A percentile compares a stretch with the other conserved stretches of the same genome.
Evolutionary conservation across 2,888 invertebrate genomes (phyloP).

Genomic region (Drosophila anomalata): DNA sequence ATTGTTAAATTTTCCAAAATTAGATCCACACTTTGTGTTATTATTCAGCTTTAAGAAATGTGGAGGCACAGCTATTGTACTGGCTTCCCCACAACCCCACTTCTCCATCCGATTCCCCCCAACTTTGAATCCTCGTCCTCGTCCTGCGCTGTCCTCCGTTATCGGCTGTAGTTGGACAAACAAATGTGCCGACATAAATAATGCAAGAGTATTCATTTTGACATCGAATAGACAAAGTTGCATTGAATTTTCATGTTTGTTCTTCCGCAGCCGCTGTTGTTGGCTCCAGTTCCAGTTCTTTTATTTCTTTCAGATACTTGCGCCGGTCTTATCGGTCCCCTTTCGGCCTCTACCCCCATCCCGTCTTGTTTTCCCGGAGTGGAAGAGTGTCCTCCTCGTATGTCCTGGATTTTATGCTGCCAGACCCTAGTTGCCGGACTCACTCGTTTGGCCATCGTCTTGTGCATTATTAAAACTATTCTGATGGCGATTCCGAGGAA

Average conservation of each 20-base stretch:
- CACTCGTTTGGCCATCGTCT: constrained; percentile 67
- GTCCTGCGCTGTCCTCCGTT: constrained; percentile 52
- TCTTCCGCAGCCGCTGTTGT: constrained; percentile 20
- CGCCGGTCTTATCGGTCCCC: constrained; percentile 58
- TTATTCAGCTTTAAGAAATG: background rate
- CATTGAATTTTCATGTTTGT: constrained; percentile 58
- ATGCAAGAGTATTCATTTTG: constrained; percentile 80
- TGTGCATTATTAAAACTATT: constrained; percentile 79
- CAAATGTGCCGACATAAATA: constrained; percentile 75
- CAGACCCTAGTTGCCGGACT: constrained; percentile 43
- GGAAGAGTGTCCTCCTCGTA: constrained; percentile 63
- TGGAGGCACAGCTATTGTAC: background rate
- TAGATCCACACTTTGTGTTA: background rate
- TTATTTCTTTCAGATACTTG: constrained; percentile 48
- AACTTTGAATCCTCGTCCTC: background rate
- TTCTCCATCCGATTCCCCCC: background rate
- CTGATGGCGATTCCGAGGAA: constrained; percentile 69
- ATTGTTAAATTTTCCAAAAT: too few species aligned
- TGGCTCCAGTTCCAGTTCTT: constrained; percentile 1
- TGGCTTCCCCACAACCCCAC: background rate
- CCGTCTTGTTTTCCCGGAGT: constrained; percentile 13
- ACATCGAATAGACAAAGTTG: constrained; percentile 79
- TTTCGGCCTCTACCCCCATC: constrained; percentile 36
- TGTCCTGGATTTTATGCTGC: constrained; percentile 79
- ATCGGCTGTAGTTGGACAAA: constrained; percentile 64